Evolutionary conservation across 2,113 vertebrate genomes (phyloP).

Genomic region (Lepus americanus): DNA sequence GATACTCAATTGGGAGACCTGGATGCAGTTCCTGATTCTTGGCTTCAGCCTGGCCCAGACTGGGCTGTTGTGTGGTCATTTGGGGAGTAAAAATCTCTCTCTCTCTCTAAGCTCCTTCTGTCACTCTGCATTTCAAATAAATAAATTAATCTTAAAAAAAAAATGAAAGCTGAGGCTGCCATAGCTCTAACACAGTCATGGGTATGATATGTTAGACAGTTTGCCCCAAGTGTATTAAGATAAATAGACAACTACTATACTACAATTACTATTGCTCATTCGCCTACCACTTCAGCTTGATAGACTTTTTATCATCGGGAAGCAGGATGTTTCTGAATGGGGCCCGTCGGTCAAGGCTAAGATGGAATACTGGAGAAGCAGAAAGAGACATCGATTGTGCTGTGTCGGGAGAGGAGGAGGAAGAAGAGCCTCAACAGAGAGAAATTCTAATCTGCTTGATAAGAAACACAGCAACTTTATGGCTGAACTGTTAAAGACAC

Average conservation of each 20-base stretch:
- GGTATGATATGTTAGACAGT: background rate
- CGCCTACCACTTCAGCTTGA: background rate
- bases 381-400: background rate
- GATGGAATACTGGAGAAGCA: background rate
- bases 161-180: background rate
- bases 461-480: background rate
- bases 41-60: no score
- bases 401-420: background rate
- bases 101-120: no score
- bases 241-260: constrained; percentile 33
- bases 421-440: background rate
- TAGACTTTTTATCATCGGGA: background rate
- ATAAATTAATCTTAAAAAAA: no score
- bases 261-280: background rate
- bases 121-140: no score
- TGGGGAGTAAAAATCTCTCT: no score
- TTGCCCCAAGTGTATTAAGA: constrained; percentile 35
- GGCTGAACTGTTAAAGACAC: background rate
- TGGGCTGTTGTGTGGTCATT: no score
- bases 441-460: background rate
- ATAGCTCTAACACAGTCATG: constrained; percentile 11
- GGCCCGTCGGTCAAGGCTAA: constrained; percentile 8
- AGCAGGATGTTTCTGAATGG: background rate
- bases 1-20: no score
- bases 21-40: no score